Conservation (phyloP, 2,888 invertebrate species). For the Hypercompe scribonia region DNA sequence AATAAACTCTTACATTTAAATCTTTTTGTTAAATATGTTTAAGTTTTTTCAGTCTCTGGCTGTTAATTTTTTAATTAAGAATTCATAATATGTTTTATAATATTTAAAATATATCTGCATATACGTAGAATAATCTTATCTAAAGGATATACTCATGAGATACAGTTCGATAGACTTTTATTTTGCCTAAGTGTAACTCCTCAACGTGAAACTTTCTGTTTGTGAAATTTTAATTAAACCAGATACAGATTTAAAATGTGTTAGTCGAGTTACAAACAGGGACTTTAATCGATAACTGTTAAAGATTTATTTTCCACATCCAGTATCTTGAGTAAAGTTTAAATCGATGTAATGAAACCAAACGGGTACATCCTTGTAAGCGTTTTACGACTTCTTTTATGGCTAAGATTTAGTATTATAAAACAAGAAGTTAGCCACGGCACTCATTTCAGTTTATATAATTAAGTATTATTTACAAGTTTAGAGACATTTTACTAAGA, state of each 20-base stretch:
- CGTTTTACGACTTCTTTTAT: conserved; percentile 11
- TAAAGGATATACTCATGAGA: background rate
- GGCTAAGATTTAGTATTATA: background rate
- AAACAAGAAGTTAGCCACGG: background rate
- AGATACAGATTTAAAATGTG: conserved; percentile 15
- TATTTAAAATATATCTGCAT: background rate
- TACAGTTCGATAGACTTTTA: background rate
- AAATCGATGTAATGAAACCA: conserved; percentile 21
- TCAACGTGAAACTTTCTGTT: background rate
- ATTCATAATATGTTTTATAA: background rate
- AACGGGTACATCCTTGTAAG: conserved; percentile 21
- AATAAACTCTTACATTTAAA: no score
- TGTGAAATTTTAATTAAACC: background rate
- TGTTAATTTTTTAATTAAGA: background rate
- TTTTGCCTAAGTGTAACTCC: background rate
- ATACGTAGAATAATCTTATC: background rate
- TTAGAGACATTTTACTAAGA: background rate
- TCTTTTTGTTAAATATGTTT: no score
- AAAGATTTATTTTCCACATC: conserved; percentile 30
- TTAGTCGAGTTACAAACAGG: background rate
- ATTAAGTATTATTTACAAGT: background rate
- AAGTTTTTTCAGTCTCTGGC: background rate
- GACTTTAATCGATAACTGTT: conserved; percentile 27
- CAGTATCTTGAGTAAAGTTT: conserved; percentile 33
- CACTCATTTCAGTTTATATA: background rate